Conservation (phyloP, 2,797 vertebrate species). For the Gobionotothen gibberifrons region DNA sequence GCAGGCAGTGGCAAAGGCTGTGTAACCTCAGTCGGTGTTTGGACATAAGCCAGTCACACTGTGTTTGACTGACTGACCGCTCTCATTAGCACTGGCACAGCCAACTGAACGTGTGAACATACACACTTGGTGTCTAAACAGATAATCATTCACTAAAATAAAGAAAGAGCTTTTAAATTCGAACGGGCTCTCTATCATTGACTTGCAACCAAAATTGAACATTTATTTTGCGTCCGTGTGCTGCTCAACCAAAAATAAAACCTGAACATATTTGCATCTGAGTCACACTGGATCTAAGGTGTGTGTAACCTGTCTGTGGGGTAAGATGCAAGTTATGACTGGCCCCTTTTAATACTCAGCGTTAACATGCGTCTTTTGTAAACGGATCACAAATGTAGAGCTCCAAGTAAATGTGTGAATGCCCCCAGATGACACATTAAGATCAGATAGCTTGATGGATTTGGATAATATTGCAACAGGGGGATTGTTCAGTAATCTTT, state of each 20-base stretch:
- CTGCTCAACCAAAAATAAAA: neutral
- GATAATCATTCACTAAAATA: slow-evolving; percentile 29
- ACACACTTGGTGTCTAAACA: slow-evolving; percentile 13
- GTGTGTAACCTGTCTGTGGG: neutral
- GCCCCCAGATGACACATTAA: too few relatives aligned
- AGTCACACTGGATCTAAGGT: slow-evolving; percentile 1
- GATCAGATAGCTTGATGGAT: too few relatives aligned
- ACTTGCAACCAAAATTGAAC: neutral
- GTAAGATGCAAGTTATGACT: neutral
- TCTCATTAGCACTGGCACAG: neutral
- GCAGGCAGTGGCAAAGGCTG: slow-evolving; percentile 1
- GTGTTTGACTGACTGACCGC: neutral
- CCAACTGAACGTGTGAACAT: slow-evolving; percentile 20
- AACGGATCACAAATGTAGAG: too few relatives aligned
- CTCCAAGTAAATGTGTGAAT: too few relatives aligned
- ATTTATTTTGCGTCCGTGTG: neutral
- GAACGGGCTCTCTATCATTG: neutral
- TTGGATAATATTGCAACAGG: too few relatives aligned
- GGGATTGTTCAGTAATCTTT: too few relatives aligned
- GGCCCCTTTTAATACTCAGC: too few relatives aligned
- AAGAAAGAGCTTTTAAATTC: neutral
- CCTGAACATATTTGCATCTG: neutral
- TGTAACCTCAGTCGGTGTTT: slow-evolving; percentile 10
- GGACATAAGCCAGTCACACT: slow-evolving; percentile 30
- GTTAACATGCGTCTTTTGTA: too few relatives aligned